Evolutionary conservation across 2,888 invertebrate genomes (phyloP).

Genomic region (Lithophane leautieri): DNA sequence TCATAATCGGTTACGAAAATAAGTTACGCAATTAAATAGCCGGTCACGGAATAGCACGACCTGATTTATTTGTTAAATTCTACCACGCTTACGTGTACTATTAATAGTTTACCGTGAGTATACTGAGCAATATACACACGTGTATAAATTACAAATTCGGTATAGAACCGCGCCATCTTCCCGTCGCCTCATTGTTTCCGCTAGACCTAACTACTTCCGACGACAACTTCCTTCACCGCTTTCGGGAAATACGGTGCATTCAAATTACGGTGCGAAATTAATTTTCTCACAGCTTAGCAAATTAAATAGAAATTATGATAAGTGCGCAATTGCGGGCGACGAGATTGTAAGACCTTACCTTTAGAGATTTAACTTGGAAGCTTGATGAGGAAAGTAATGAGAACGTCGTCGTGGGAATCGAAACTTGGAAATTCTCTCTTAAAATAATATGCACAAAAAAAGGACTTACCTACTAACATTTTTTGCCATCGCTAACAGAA

Average conservation of each 20-base stretch:
- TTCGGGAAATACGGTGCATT: conserved; percentile 63
- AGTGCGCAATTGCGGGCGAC: conserved; percentile 14
- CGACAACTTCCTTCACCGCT: conserved; percentile 72
- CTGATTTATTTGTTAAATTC: neutral
- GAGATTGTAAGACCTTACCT: conserved; percentile 27
- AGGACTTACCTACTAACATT: neutral
- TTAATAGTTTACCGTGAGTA: neutral
- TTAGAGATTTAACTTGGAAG: conserved; percentile 16
- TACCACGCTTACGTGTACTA: neutral
- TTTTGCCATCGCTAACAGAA: neutral
- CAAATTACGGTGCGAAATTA: conserved; percentile 51
- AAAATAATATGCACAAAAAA: conserved; percentile 6
- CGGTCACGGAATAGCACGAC: no score
- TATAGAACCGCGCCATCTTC: conserved; percentile 74
- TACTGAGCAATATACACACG: conserved; percentile 47
- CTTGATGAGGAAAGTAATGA: conserved; percentile 28
- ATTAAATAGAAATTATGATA: conserved; percentile 52
- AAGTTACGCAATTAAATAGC: no score
- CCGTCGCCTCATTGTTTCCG: conserved; percentile 71
- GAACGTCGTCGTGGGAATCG: neutral
- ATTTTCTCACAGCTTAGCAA: conserved; percentile 46
- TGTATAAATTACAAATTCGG: conserved; percentile 71
- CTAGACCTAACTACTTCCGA: conserved; percentile 77
- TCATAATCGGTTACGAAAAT: no score
- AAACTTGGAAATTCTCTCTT: neutral